Percentiles rank a stretch among this genome's conserved stretches.
Evolutionary conservation across 2,797 vertebrate genomes (phyloP).

Genomic region (Sternotherus odoratus): DNA sequence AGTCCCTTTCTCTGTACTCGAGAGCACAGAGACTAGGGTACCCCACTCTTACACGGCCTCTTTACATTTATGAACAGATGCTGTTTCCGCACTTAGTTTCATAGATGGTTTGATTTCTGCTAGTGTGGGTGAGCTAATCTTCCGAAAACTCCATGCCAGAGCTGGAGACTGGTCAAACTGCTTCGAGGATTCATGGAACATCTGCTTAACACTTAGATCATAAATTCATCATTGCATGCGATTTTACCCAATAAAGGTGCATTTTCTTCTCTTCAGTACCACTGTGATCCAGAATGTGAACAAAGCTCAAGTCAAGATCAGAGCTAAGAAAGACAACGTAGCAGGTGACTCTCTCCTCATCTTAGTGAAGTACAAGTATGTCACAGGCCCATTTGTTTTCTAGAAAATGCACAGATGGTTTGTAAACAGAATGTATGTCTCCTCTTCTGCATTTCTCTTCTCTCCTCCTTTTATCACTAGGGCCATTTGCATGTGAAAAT

Average conservation of each 20-base stretch:
- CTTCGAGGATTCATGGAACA: no score
- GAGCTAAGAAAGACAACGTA: constrained; percentile 97
- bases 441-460: neutral
- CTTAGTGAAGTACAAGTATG: neutral
- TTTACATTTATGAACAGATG: neutral
- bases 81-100: neutral
- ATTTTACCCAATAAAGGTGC: neutral
- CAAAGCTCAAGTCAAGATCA: constrained; percentile 98
- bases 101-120: neutral
- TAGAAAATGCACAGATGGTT: neutral
- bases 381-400: neutral
- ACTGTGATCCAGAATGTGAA: constrained; percentile 99
- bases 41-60: no score
- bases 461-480: neutral
- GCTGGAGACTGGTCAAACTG: no score
- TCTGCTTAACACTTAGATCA: neutral
- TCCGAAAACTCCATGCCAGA: neutral
- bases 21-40: no score
- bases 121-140: neutral
- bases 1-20: no score
- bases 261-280: constrained; percentile 84
- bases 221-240: neutral
- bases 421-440: neutral
- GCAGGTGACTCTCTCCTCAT: constrained; percentile 85
- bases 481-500: neutral